Evolutionary conservation across 2,797 vertebrate genomes (phyloP).

Genomic region (Anolis apletophallus): DNA sequence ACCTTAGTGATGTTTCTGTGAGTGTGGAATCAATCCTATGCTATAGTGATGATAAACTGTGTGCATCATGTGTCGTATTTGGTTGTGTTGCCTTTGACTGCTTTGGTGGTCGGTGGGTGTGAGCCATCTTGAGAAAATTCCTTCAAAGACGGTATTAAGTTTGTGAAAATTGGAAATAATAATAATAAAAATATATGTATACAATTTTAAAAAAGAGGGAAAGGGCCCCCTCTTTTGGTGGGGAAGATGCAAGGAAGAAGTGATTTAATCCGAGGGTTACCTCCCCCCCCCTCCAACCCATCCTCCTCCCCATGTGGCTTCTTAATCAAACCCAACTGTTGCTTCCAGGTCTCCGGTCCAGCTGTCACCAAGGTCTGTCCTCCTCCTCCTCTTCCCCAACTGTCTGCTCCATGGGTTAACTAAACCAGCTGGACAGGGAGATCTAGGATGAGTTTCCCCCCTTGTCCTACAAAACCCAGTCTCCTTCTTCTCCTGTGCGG

Average conservation of each 20-base stretch:
- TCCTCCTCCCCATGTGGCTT: background rate
- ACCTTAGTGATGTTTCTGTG: background rate
- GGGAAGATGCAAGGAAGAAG: background rate
- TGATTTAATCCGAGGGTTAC: background rate
- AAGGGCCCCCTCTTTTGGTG: background rate
- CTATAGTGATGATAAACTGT: background rate
- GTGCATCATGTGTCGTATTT: background rate
- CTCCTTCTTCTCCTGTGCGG: background rate
- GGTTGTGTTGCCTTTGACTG: background rate
- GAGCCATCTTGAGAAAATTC: background rate
- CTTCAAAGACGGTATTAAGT: background rate
- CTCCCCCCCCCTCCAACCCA: background rate
- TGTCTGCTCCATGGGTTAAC: conserved; percentile 12
- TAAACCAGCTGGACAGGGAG: background rate
- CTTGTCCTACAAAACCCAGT: background rate
- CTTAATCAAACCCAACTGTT: conserved; percentile 37
- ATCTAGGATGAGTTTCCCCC: background rate
- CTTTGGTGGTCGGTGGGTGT: background rate
- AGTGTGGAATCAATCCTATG: background rate
- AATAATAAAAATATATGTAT: too few species aligned
- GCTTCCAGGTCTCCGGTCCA: conserved; percentile 18
- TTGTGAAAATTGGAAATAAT: background rate
- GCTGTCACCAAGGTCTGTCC: conserved; percentile 29
- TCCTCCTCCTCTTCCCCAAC: background rate
- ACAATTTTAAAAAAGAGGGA: too few species aligned